Percentiles rank a stretch among this genome's conserved stretches.
Evolutionary conservation across 2,113 vertebrate genomes (phyloP).

Genomic region (Psilopogon haemacephalus): DNA sequence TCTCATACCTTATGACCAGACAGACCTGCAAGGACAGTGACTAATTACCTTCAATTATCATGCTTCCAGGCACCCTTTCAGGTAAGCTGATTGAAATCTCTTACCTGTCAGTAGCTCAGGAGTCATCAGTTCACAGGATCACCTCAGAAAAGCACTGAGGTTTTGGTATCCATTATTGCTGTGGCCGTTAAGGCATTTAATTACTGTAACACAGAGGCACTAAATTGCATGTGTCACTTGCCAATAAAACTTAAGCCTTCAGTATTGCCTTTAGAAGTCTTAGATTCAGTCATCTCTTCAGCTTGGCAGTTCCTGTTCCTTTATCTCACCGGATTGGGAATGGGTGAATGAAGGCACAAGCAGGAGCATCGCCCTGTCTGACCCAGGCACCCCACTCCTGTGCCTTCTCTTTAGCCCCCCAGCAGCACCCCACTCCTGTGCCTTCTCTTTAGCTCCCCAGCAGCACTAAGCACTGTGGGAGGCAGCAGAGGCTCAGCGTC

Average conservation of each 20-base stretch:
- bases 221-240: rapidly evolving
- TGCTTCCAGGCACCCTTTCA: constrained; percentile 71
- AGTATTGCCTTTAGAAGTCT: background rate
- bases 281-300: background rate
- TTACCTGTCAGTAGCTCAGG: constrained; percentile 76
- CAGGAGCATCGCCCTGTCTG: background rate
- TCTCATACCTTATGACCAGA: constrained; percentile 71
- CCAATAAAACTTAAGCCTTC: background rate
- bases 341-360: background rate
- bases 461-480: background rate
- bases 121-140: background rate
- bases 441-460: background rate
- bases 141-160: background rate
- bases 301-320: background rate
- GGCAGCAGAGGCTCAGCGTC: background rate
- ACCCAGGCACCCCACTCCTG: background rate
- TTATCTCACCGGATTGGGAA: background rate
- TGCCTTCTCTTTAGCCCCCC: background rate
- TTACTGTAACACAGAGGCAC: background rate
- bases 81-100: constrained; percentile 83
- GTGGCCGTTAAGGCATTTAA: background rate
- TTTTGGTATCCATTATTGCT: background rate
- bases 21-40: constrained; percentile 82
- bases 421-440: background rate
- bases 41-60: constrained; percentile 87